Evolutionary conservation across 2,888 invertebrate species (phyloP), one percentile per base, ranked within the genome.

Genomic region (Lordiphosa fenestrarum): DNA sequence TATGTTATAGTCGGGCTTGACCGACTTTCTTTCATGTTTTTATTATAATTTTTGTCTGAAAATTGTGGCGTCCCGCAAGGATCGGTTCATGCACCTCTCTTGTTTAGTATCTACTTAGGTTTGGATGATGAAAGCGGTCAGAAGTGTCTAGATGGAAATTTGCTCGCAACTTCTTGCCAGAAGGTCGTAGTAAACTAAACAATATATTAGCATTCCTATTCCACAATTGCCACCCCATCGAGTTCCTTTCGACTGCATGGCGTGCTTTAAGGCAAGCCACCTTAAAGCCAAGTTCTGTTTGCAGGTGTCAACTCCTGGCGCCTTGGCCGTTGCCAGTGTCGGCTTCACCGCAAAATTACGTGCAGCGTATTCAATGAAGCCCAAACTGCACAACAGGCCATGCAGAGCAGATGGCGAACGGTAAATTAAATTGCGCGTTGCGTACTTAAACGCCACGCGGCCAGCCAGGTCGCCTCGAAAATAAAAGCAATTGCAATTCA

Each of bases 371-470:
- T 30, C 30, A 30, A 30, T 30, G 30, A 30, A 10, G 30, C 30
- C 30, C 30, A 30, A 40, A 33, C 40, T 19, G 36, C 9, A 10
- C 10, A 35, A 4, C 30, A 30, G 48, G 40, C 36, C 15, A 41
- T 35, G 51, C 7, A 6, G 25, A 25, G 25, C 25, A 25, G 25
- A 25, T 58, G 69, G 66, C 69, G 69, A 60, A 65, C 72, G 70
- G 72, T 83, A 80, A 81, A 85, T 81, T 83, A 85, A 81, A 81
- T 83, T 75, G 60, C 65, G 66, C 61, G 74, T 55, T 63, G 78
- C 71, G 62, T 59, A 66, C 83, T 84, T 84, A 82, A 80, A 70
- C 66, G 82, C 62, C 56, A 63, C 44, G 42, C 39, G 60, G 40
- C 55, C 6, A 69, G 35, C 38, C 44, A 48, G 48, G 38, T 39